A percentile compares a stretch with the other conserved stretches of the same genome.
These are phyloP conservation scores for Drosophila subobscura DNA, from an alignment of 1,140 invertebrate species.

Conservation along the genomic window DNA sequence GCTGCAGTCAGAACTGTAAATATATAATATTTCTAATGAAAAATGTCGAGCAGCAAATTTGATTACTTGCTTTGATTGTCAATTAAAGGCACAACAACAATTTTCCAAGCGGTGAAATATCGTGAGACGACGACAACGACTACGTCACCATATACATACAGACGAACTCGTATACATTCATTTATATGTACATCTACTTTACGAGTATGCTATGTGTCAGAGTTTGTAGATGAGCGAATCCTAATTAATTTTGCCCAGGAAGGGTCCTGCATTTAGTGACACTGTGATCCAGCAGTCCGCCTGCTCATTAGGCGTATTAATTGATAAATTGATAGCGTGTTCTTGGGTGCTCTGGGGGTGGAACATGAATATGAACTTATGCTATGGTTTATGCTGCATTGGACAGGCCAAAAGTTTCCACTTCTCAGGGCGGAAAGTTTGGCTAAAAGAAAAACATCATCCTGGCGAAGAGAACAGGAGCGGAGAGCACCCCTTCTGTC, in stretches of 20 bases:
- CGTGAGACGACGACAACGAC: conserved; percentile 26
- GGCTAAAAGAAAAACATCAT: conserved; percentile 59
- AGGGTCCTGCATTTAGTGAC: conserved; percentile 69
- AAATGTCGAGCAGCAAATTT: conserved; percentile 80
- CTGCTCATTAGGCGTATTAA: conserved; percentile 76
- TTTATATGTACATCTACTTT: conserved; percentile 9
- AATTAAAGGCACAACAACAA: conserved; percentile 78
- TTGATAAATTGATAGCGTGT: conserved; percentile 73
- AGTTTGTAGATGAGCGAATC: conserved; percentile 72
- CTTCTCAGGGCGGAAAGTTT: conserved; percentile 40
- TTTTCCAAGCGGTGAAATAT: conserved; percentile 61
- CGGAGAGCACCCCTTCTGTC: conserved; percentile 16
- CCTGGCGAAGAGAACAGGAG: background rate
- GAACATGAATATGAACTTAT: conserved; percentile 34
- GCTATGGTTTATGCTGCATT: conserved; percentile 22
- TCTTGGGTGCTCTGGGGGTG: background rate
- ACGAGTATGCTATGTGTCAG: conserved; percentile 36
- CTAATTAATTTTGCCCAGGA: conserved; percentile 73
- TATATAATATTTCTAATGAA: conserved; percentile 82
- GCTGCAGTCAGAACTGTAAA: conserved; percentile 56
- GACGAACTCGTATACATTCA: background rate
- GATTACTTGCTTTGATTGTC: conserved; percentile 79
- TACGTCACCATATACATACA: conserved; percentile 25
- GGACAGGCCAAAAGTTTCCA: conserved; percentile 46
- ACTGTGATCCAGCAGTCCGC: conserved; percentile 70